Conservation (phyloP, 2,888 invertebrate genomes). For the Cataglyphis livida region DNA sequence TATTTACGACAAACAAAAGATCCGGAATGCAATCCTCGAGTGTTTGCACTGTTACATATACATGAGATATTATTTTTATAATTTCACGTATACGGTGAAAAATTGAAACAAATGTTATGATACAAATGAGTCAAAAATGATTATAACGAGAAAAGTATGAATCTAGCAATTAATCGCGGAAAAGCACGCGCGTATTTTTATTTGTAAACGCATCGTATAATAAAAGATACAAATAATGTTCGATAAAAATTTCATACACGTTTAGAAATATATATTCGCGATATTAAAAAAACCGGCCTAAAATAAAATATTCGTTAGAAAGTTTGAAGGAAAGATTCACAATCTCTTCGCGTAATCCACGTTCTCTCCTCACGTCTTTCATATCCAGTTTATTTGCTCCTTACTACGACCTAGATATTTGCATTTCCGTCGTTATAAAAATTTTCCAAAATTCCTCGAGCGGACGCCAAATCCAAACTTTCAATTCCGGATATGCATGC, state of each 20-base stretch:
- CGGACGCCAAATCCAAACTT: background rate
- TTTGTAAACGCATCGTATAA: background rate
- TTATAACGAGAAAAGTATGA: background rate
- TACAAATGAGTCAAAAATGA: background rate
- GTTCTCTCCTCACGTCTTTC: background rate
- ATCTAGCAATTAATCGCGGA: background rate
- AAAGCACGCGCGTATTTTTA: background rate
- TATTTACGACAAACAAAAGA: constrained; percentile 4
- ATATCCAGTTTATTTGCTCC: background rate
- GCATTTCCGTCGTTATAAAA: background rate
- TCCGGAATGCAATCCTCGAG: background rate
- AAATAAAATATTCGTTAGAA: background rate
- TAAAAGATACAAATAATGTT: background rate
- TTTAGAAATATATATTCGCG: background rate
- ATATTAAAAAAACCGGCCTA: background rate
- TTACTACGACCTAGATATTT: background rate
- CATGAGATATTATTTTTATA: constrained; percentile 20
- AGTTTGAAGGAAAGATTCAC: background rate
- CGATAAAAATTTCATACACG: background rate
- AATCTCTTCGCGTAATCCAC: background rate
- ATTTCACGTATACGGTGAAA: background rate
- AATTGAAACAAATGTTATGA: background rate
- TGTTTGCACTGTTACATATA: constrained; percentile 27
- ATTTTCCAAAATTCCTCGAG: constrained; percentile 12
- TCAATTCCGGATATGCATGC: background rate